Percentiles rank a stretch among this genome's conserved stretches.
phyloP scores from a whole-genome alignment of 1,140 invertebrate genomes.

The Saccostrea echinata region DNA sequence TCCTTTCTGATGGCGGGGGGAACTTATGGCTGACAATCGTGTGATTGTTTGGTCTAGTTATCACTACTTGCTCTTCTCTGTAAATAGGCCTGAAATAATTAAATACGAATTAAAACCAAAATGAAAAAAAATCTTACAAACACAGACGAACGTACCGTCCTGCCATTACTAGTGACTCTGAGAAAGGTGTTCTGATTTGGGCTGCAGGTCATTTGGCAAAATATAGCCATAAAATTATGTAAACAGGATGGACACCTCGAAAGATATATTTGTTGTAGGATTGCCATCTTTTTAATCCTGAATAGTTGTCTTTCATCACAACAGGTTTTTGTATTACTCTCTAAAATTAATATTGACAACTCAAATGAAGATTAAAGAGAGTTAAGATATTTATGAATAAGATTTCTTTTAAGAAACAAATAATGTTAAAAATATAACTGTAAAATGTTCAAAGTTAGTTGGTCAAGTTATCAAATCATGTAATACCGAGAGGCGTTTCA shows the following conservation, averaged over 20 bases:
- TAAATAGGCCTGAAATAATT: conserved; percentile 94
- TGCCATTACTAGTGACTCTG: neutral
- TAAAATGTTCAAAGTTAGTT: too few relatives aligned
- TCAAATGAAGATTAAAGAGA: too few relatives aligned
- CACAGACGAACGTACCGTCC: conserved; percentile 78
- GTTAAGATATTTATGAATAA: too few relatives aligned
- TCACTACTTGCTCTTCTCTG: conserved; percentile 93
- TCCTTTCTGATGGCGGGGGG: conserved; percentile 69
- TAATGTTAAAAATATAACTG: too few relatives aligned
- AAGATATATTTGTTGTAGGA: conserved; percentile 86
- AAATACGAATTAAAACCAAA: too few relatives aligned
- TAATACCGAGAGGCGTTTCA: too few relatives aligned
- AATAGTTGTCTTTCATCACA: conserved; percentile 86
- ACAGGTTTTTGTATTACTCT: conserved; percentile 81
- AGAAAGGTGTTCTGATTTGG: conserved; percentile 89
- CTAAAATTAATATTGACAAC: too few relatives aligned
- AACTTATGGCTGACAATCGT: conserved; percentile 60
- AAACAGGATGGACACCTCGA: conserved; percentile 91
- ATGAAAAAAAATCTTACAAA: too few relatives aligned
- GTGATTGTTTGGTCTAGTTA: conserved; percentile 78
- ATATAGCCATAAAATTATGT: conserved; percentile 89
- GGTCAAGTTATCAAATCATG: too few relatives aligned
- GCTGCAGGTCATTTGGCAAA: conserved; percentile 92
- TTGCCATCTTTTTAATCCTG: conserved; percentile 83
- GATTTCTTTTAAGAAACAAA: too few relatives aligned